Percentiles rank a stretch among this genome's conserved stretches.
These are phyloP conservation scores for Vespertilio murinus DNA, from an alignment of 2,797 vertebrate species.

Conservation along the genomic window DNA sequence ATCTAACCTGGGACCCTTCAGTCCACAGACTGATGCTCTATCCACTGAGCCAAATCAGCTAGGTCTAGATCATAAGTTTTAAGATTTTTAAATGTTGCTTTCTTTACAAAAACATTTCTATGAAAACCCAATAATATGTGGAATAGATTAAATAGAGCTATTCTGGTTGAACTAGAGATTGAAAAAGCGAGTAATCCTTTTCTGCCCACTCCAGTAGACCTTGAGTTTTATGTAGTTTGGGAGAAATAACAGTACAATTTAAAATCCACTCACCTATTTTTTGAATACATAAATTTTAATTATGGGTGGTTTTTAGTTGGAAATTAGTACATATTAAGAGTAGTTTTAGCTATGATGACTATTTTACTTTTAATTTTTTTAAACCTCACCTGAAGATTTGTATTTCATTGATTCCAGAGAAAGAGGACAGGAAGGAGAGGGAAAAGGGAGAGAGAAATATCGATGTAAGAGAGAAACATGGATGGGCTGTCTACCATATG, in stretches of 20 bases:
- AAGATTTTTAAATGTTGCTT: neutral
- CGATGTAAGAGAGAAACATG: neutral
- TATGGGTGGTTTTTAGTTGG: neutral
- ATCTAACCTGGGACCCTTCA: too few relatives aligned
- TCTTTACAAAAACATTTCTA: neutral
- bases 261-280: neutral
- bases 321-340: neutral
- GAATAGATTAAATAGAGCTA: neutral
- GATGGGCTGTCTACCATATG: neutral
- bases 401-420: neutral
- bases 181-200: neutral
- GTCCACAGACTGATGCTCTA: too few relatives aligned
- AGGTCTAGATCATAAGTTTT: neutral
- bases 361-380: neutral
- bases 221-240: neutral
- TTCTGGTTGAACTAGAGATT: neutral
- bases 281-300: slow-evolving; percentile 30
- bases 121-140: neutral
- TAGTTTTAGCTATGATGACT: slow-evolving; percentile 35
- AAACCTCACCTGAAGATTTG: neutral
- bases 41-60: too few relatives aligned
- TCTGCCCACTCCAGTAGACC: neutral
- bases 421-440: neutral
- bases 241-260: neutral
- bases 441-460: neutral